Evolutionary conservation across 23 tunicate species (phyloP).

Genomic region (Oikopleura vanhoeffeni): DNA sequence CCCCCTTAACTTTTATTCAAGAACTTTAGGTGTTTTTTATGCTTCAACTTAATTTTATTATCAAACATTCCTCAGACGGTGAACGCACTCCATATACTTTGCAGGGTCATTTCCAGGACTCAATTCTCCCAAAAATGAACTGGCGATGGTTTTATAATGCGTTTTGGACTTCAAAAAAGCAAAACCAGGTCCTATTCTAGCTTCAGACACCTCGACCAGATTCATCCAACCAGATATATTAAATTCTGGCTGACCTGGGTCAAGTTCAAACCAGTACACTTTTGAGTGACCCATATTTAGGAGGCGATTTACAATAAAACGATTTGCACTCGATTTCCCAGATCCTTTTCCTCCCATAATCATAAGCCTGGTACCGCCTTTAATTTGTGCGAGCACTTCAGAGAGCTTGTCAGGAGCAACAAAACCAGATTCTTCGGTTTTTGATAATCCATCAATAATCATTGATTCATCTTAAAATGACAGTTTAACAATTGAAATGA

Average conservation of each 20-base stretch:
- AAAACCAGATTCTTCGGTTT: background rate
- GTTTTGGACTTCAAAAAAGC: background rate
- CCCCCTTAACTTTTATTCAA: no score
- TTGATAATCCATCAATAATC: background rate
- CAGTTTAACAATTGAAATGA: background rate
- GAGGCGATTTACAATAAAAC: background rate
- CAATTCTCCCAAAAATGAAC: background rate
- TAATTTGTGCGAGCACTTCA: background rate
- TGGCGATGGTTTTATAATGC: background rate
- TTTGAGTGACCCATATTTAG: background rate
- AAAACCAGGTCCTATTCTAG: background rate
- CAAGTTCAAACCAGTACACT: background rate
- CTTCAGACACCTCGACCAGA: background rate
- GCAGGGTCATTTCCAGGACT: background rate
- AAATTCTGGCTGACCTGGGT: background rate
- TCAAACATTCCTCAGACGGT: no score
- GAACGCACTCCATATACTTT: background rate
- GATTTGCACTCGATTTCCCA: background rate
- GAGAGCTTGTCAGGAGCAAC: background rate
- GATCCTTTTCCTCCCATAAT: background rate
- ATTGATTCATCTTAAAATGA: background rate
- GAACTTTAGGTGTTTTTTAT: no score
- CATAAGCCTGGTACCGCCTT: background rate
- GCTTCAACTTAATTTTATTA: no score
- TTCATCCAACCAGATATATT: background rate